Base-by-base conservation (phyloP, 2,113 vertebrate genomes). In the Miniopterus natalensis region DNA sequence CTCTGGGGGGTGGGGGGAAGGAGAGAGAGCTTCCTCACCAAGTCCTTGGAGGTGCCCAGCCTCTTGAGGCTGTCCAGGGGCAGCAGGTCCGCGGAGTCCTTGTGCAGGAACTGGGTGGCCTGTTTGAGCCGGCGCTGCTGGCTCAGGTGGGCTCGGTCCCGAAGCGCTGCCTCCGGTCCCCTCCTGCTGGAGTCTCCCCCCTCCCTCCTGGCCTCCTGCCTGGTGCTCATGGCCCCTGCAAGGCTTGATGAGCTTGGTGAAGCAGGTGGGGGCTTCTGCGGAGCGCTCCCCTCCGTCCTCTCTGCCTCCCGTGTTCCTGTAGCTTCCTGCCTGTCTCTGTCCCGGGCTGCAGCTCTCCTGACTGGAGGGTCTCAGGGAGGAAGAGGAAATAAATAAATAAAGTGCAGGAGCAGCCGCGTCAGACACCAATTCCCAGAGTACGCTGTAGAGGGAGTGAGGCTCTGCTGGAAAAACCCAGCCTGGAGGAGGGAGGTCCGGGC, bases 81-180 rank as follows among this genome's bases (percentile, higher is more conserved):
- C 94, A 99, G 99, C 97, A 99, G 99, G 98, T 99, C 99, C 20
- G 99, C 99, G 0, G 99, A 99, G 98, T 99, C 99, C 98, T 99
- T 99, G 98, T 99, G 99, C 31, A 98, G 98, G 97, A 99, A 99
- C 98, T 99, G 99, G 23, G 99, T 99, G 97, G 99, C 99, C 98
- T 99, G 99, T 95, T 99, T 99, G 85, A 99, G 99, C 29, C 99
- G 98, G 49, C 99, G 98, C 97, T 99, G 99, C 98, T 99, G 99
- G 97, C 99, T 99, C 98, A 99, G 98, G 97, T 99, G 98, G 94
- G 99, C 99, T 98, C 99, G 99, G 96, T 99, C 99, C 95, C 98
- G 98, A 89, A 99, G 98, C 95, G 99, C 99, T 63, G 99, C 97
- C 94, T 99, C 99, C 17, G 97, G 97, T 88, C 98, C 99, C 97